Percentiles rank a stretch among this genome's conserved stretches.
Evolutionary conservation across 2,113 vertebrate genomes (phyloP).

Genomic region (Poicephalus gulielmi): DNA sequence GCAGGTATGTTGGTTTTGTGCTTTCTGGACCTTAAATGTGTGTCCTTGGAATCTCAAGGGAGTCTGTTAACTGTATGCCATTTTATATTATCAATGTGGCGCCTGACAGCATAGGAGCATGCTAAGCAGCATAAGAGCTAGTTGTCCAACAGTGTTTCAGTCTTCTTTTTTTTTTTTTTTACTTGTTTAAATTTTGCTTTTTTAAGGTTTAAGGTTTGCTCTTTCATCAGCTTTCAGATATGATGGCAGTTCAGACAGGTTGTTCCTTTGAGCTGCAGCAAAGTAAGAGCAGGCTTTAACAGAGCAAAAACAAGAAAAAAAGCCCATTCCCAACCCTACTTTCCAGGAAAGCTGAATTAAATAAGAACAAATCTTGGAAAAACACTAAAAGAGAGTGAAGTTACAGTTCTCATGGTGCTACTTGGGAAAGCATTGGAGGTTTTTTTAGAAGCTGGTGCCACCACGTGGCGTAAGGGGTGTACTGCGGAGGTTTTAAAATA

Average conservation of each 20-base stretch:
- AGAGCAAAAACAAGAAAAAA: background rate
- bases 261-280: background rate
- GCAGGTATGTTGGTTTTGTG: slow-evolving; percentile 75
- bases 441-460: slow-evolving; percentile 30
- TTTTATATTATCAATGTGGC: accelerated
- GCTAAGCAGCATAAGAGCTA: background rate
- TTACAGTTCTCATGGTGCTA: background rate
- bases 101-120: background rate
- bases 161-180: background rate
- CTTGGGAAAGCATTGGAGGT: background rate
- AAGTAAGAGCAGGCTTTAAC: background rate
- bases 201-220: background rate
- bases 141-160: background rate
- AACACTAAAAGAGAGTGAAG: background rate
- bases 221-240: background rate
- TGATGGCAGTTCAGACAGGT: background rate
- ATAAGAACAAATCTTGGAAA: background rate
- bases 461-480: background rate
- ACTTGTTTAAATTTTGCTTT: background rate
- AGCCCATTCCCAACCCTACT: background rate
- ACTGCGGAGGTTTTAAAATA: background rate
- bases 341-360: background rate
- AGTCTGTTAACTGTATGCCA: no score
- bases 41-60: accelerated
- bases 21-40: background rate